Evolutionary conservation across 2,888 invertebrate genomes (phyloP).

Genomic region (Tribolium freemani): DNA sequence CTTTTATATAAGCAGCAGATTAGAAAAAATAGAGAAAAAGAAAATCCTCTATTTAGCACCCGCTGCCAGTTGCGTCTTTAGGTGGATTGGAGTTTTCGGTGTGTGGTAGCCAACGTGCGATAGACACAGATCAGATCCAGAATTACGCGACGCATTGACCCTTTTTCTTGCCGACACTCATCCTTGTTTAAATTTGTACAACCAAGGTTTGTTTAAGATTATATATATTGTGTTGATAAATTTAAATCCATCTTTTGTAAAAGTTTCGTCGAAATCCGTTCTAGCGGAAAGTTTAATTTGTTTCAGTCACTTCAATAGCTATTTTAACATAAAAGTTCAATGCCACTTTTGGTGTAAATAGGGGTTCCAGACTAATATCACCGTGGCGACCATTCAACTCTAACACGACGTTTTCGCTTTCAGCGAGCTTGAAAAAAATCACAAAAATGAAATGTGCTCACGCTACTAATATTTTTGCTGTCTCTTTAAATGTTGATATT

Average conservation of each 20-base stretch:
- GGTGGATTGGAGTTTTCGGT: conserved; percentile 14
- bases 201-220: background rate
- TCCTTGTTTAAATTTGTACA: conserved; percentile 11
- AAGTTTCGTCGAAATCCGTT: conserved; percentile 1
- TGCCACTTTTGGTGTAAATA: conserved; percentile 32
- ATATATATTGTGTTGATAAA: conserved; percentile 12
- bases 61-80: background rate
- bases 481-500: background rate
- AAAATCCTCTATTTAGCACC: conserved; percentile 14
- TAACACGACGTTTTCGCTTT: conserved; percentile 10
- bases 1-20: background rate
- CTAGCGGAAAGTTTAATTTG: conserved; percentile 27
- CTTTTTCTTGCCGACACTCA: background rate
- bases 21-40: background rate
- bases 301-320: conserved; percentile 4
- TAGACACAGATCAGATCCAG: conserved; percentile 20
- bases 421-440: background rate
- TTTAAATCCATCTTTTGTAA: conserved; percentile 18
- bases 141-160: conserved; percentile 1
- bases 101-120: conserved; percentile 17
- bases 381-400: conserved; percentile 11
- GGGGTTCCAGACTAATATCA: conserved; percentile 15
- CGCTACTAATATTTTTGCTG: background rate
- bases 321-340: conserved; percentile 25
- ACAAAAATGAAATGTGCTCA: background rate